Conservation (phyloP, 2,113 vertebrate species). For the Xenopus tropicalis region DNA sequence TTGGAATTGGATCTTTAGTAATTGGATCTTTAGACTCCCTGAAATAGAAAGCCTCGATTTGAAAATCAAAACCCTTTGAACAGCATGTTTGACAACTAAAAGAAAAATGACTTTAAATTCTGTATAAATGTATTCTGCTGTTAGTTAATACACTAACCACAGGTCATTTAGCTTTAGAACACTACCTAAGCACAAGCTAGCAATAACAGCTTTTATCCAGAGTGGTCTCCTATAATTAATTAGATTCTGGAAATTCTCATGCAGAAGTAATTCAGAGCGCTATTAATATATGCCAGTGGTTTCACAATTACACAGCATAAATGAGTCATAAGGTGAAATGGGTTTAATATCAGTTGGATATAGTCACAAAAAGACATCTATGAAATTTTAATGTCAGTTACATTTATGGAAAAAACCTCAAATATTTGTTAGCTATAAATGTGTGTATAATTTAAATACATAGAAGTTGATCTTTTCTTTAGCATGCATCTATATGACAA, state of each 20-base stretch:
- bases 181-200: neutral
- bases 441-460: too few relatives aligned
- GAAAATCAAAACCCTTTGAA: too few relatives aligned
- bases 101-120: too few relatives aligned
- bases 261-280: neutral
- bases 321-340: conserved; percentile 10
- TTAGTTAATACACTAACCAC: neutral
- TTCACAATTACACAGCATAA: conserved; percentile 9
- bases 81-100: too few relatives aligned
- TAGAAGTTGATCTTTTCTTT: too few relatives aligned
- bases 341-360: conserved; percentile 5
- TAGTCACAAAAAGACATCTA: conserved; percentile 4
- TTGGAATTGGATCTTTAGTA: too few relatives aligned
- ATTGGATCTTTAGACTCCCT: too few relatives aligned
- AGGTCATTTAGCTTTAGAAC: neutral
- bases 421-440: too few relatives aligned
- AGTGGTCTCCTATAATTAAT: conserved; percentile 7
- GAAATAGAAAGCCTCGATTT: too few relatives aligned
- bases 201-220: conserved; percentile 17
- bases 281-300: conserved; percentile 12
- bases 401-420: neutral
- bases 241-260: conserved; percentile 6
- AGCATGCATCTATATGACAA: too few relatives aligned
- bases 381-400: neutral
- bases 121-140: neutral